Evolutionary conservation across 2,113 vertebrate species (phyloP).

Genomic region (Tylochromis polylepis): DNA sequence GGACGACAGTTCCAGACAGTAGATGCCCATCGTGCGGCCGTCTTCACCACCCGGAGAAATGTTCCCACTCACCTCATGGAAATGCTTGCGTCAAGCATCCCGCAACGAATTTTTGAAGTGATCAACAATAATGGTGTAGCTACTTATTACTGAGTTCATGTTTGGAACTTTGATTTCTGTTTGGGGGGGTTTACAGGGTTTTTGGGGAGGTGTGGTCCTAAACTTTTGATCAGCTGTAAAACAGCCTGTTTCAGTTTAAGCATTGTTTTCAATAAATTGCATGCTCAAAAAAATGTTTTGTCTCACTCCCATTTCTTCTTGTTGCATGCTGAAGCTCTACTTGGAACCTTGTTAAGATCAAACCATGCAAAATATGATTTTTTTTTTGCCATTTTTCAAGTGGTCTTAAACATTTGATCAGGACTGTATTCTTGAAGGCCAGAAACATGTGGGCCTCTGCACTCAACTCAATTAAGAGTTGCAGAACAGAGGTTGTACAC

Average conservation of each 20-base stretch:
- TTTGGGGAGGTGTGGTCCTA: background rate
- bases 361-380: background rate
- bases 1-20: too few relatives aligned
- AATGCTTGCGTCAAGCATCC: too few relatives aligned
- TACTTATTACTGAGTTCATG: background rate
- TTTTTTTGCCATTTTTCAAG: background rate
- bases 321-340: background rate
- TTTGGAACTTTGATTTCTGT: background rate
- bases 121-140: background rate
- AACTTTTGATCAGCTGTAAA: background rate
- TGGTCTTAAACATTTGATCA: background rate
- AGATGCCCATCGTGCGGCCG: too few relatives aligned
- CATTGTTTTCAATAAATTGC: background rate
- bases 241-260: background rate
- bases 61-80: too few relatives aligned
- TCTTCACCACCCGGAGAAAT: too few relatives aligned
- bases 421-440: background rate
- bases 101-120: background rate
- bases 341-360: background rate
- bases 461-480: background rate
- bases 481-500: background rate
- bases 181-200: background rate
- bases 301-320: background rate
- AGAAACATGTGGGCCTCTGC: background rate
- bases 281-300: background rate